Conservation (phyloP, 2,888 invertebrate species). For the Tuta absoluta region DNA sequence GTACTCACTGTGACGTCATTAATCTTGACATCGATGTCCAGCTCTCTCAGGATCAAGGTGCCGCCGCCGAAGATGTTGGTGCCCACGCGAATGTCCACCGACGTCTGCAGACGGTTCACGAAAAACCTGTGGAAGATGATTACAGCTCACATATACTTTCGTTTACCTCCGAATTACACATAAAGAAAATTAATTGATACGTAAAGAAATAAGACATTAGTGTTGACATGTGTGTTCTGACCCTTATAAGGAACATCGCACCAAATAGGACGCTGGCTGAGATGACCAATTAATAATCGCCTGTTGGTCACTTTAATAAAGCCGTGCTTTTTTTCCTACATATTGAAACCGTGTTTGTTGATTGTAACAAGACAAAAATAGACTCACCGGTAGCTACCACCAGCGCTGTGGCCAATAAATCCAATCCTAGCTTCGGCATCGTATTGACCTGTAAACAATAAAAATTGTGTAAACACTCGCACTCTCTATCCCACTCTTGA, state of each 20-base stretch:
- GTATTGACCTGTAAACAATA: constrained; percentile 47
- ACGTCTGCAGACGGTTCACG: constrained; percentile 53
- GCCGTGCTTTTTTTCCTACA: too few relatives aligned
- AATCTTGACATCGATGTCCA: constrained; percentile 53
- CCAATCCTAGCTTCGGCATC: constrained; percentile 49
- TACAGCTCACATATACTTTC: too few relatives aligned
- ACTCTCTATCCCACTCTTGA: too few relatives aligned
- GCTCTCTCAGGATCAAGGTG: constrained; percentile 50
- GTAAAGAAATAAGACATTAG: too few relatives aligned
- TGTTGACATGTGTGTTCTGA: too few relatives aligned
- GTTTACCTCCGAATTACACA: too few relatives aligned
- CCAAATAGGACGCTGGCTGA: too few relatives aligned
- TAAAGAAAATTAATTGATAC: too few relatives aligned
- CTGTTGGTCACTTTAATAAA: too few relatives aligned
- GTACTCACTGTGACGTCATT: constrained; percentile 44
- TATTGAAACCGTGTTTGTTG: too few relatives aligned
- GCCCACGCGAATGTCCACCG: constrained; percentile 51
- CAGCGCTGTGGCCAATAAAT: constrained; percentile 47
- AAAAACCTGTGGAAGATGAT: constrained; percentile 57
- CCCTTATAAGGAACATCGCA: too few relatives aligned
- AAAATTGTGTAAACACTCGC: neutral
- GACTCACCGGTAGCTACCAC: constrained; percentile 53
- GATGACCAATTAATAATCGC: too few relatives aligned
- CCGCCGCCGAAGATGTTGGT: constrained; percentile 49
- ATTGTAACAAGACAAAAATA: neutral